Evolutionary conservation across 2,888 invertebrate species (phyloP).

Genomic region (Yponomeuta plumbellus): DNA sequence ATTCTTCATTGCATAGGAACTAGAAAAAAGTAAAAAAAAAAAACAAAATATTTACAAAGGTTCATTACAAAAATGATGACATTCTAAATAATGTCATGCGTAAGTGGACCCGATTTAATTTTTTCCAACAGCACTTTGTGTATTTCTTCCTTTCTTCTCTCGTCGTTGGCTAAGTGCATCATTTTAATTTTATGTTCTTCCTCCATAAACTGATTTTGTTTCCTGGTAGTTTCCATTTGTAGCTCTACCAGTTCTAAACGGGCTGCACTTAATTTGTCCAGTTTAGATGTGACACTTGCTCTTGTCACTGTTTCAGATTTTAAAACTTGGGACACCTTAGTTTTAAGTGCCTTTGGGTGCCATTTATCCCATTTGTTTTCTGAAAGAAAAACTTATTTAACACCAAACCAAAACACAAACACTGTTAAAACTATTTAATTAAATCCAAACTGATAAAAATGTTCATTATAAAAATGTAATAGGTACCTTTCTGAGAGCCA

Average conservation of each 20-base stretch:
- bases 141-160: constrained; percentile 19
- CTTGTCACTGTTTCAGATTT: neutral
- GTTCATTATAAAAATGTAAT: neutral
- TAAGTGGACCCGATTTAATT: neutral
- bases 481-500: constrained; percentile 8
- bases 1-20: no score
- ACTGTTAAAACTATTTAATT: no score
- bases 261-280: constrained; percentile 19
- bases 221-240: constrained; percentile 18
- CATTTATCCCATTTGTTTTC: constrained; percentile 12
- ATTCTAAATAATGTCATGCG: neutral
- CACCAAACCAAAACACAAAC: no score
- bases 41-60: no score
- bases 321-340: constrained; percentile 2
- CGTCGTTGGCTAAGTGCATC: constrained; percentile 10
- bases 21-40: no score
- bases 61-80: neutral
- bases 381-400: neutral
- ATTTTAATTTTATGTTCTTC: constrained; percentile 18
- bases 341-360: constrained; percentile 13
- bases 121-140: constrained; percentile 16
- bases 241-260: constrained; percentile 19
- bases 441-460: neutral
- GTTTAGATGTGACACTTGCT: constrained; percentile 14
- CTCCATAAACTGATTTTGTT: constrained; percentile 12